A percentile compares a stretch with the other conserved stretches of the same genome.
Conservation (phyloP, 2,113 vertebrate species). For the Mesitornis unicolor region DNA sequence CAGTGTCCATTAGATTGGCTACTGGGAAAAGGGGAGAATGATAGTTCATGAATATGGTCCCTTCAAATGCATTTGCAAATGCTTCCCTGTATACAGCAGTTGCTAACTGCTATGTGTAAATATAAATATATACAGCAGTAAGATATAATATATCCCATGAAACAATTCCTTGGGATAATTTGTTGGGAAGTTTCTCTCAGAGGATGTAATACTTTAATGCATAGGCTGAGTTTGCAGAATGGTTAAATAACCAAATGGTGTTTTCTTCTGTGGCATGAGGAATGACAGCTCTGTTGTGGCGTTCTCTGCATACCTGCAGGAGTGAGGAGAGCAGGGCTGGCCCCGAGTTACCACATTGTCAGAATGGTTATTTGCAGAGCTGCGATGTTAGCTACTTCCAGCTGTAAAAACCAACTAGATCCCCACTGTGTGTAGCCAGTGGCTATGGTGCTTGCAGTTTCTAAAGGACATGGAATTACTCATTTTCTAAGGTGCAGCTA, state of each 20-base stretch:
- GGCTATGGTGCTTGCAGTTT: background rate
- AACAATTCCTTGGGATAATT: background rate
- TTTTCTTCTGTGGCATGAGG: background rate
- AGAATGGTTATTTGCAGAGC: background rate
- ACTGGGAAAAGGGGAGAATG: background rate
- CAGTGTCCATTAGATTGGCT: background rate
- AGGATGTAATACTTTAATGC: background rate
- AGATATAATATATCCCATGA: background rate
- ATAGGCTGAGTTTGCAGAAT: background rate
- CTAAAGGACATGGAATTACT: background rate
- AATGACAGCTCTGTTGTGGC: background rate
- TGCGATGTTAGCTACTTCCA: background rate
- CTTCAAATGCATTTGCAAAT: background rate
- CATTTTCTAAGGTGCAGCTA: background rate
- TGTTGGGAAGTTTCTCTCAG: background rate
- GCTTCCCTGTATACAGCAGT: background rate
- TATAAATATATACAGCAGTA: background rate
- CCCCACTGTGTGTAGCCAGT: background rate
- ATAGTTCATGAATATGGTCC: background rate
- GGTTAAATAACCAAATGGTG: background rate
- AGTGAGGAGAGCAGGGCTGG: background rate
- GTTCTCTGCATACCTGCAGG: background rate
- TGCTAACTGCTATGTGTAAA: background rate
- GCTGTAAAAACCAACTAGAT: background rate
- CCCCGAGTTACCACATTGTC: background rate